A percentile compares a stretch with the other conserved stretches of the same genome.
phyloP scores from a whole-genome alignment of 2,797 vertebrate species.

The Coendou prehensilis region DNA sequence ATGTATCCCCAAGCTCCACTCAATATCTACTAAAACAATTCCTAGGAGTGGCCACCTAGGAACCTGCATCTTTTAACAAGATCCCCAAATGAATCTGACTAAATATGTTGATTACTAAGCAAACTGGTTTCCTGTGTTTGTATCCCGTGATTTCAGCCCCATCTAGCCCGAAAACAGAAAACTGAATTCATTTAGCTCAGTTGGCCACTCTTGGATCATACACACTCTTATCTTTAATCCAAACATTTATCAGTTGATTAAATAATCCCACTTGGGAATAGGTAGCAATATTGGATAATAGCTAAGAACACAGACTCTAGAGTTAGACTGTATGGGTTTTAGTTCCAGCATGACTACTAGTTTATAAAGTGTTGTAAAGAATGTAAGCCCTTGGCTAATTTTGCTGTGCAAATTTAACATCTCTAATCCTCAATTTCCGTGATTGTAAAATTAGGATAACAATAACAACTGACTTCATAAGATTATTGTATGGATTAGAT shows the following conservation, averaged over 20 bases:
- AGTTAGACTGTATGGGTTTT: not conserved
- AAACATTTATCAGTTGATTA: not conserved
- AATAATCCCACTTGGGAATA: conserved; percentile 1
- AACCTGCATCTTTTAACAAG: not conserved
- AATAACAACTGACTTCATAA: conserved; percentile 28
- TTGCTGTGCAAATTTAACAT: conserved; percentile 31
- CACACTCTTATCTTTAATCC: not conserved
- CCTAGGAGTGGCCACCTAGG: not conserved
- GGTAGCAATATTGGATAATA: not conserved
- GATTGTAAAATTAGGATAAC: not conserved
- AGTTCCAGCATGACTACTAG: not conserved
- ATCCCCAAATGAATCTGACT: not conserved
- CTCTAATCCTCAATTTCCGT: not conserved
- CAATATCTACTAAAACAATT: not conserved
- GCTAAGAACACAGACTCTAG: not conserved
- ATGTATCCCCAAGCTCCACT: conserved; percentile 17
- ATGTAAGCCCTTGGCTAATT: not conserved
- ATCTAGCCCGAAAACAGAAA: not conserved
- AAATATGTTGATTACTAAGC: not conserved
- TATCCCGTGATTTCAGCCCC: not conserved
- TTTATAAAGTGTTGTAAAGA: not conserved
- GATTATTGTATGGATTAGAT: not conserved
- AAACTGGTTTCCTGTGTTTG: not conserved
- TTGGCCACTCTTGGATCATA: not conserved
- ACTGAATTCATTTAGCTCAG: not conserved